Conservation (phyloP, 2,797 vertebrate species). For the Hephaestus fuliginosus region DNA sequence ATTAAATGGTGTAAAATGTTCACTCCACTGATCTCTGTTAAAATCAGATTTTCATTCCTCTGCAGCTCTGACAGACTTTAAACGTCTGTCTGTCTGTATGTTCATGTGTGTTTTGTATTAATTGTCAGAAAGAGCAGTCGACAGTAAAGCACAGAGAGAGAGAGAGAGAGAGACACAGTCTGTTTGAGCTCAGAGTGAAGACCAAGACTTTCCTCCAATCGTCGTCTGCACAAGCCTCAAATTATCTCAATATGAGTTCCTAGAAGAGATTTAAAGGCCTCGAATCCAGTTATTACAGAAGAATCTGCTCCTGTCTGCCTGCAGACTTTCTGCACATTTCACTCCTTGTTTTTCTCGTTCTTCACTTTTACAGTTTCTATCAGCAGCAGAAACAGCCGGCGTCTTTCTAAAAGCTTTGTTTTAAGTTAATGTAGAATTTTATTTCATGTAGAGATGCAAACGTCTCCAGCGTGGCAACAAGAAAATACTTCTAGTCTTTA, state of each 20-base stretch:
- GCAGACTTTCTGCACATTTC: not conserved
- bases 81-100: too few species aligned
- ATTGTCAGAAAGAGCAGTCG: not conserved
- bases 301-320: not conserved
- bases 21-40: too few species aligned
- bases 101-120: not conserved
- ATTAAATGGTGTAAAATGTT: too few species aligned
- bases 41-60: too few species aligned
- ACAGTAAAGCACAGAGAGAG: not conserved
- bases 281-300: constrained; percentile 37
- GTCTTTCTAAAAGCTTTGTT: not conserved
- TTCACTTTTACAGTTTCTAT: not conserved
- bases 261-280: constrained; percentile 28
- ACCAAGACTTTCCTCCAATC: constrained; percentile 7
- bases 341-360: not conserved
- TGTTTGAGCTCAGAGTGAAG: not conserved
- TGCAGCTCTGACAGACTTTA: too few species aligned
- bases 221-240: constrained; percentile 24
- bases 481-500: not conserved
- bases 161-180: not conserved
- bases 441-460: not conserved
- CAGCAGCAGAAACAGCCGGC: not conserved
- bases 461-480: too few species aligned
- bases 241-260: constrained; percentile 41
- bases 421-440: not conserved